Evolutionary conservation across 2,113 vertebrate species (phyloP).

Genomic region (Mohoua ochrocephala): DNA sequence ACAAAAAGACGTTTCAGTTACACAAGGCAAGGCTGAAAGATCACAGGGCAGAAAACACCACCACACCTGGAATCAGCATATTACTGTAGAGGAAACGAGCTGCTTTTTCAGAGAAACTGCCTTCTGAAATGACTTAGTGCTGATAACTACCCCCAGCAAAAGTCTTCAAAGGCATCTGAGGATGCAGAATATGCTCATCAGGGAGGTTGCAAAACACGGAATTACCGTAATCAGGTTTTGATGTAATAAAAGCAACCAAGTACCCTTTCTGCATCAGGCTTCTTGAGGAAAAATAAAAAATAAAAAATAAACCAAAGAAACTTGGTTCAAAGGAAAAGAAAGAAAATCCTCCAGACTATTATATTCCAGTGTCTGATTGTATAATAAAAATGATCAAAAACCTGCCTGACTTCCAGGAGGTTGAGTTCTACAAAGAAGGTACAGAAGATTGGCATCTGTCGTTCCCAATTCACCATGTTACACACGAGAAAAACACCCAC

Average conservation of each 20-base stretch:
- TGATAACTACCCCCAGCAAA: not conserved
- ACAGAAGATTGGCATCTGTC: not conserved
- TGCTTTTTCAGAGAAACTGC: not conserved
- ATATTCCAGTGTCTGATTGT: not conserved
- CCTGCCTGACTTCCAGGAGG: not conserved
- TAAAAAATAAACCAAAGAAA: not conserved
- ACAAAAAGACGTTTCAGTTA: not conserved
- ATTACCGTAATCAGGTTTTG: not conserved
- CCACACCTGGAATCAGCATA: not conserved
- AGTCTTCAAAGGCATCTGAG: not conserved
- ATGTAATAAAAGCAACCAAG: not conserved
- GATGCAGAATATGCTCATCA: not conserved
- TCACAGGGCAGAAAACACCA: not conserved
- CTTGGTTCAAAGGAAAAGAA: not conserved
- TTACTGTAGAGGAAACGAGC: not conserved
- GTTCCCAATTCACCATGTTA: not conserved
- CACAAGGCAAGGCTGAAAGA: not conserved
- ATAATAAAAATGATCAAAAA: not conserved
- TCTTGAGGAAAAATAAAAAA: not conserved
- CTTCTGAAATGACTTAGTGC: not conserved
- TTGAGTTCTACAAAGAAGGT: not conserved
- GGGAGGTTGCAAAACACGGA: not conserved
- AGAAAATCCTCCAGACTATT: not conserved
- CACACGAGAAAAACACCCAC: not conserved
- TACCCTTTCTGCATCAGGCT: not conserved